Evolutionary conservation across 2,113 vertebrate species (phyloP).

Genomic region (Apteryx mantelli): DNA sequence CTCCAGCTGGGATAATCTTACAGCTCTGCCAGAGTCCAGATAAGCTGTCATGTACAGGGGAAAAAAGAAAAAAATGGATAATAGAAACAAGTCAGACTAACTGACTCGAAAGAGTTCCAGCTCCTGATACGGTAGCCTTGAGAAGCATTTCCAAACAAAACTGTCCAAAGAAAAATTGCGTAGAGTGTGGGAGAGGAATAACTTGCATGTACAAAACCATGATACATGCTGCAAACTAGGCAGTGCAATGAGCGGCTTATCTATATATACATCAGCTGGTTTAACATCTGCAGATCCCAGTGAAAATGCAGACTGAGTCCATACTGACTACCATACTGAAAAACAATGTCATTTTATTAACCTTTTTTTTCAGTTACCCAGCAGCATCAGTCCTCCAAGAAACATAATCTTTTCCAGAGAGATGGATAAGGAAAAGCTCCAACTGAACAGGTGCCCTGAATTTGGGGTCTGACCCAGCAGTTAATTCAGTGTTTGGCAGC

Average conservation of each 20-base stretch:
- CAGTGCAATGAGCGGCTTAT: background rate
- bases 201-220: background rate
- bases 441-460: background rate
- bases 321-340: background rate
- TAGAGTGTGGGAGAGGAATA: background rate
- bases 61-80: background rate
- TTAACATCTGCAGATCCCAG: background rate
- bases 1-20: background rate
- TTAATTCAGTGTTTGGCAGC: background rate
- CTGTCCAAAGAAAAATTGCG: background rate
- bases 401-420: background rate
- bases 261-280: background rate
- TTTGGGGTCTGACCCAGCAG: background rate
- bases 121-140: background rate
- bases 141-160: background rate
- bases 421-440: background rate
- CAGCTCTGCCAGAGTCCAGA: background rate
- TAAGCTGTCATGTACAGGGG: background rate
- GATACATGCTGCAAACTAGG: background rate
- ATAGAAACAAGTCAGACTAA: background rate
- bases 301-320: background rate
- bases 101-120: background rate
- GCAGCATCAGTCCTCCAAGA: background rate
- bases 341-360: background rate
- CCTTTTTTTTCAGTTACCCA: background rate